Evolutionary conservation across 2,113 vertebrate genomes (phyloP).

Genomic region (Motacilla alba): DNA sequence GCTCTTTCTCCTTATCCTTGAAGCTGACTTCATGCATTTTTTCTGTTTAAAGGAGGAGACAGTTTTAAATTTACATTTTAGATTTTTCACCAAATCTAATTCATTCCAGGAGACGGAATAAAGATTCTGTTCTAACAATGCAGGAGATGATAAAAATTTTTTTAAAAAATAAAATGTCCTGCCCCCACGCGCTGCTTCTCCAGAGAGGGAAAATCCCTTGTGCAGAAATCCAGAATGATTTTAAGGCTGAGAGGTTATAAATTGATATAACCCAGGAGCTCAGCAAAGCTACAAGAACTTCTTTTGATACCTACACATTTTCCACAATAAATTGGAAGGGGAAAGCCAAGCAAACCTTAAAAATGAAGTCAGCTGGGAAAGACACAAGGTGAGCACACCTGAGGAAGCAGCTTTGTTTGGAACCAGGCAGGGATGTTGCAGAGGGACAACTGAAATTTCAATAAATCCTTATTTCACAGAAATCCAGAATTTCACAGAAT

Average conservation of each 20-base stretch:
- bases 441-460: not conserved
- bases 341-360: not conserved
- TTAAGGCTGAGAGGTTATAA: not conserved
- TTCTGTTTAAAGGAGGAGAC: slow-evolving; percentile 69
- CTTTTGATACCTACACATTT: not conserved
- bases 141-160: not conserved
- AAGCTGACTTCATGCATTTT: slow-evolving; percentile 88
- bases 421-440: not conserved
- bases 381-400: too few relatives aligned
- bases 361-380: not conserved
- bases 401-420: not conserved
- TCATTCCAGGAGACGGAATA: not conserved
- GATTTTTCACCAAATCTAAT: rapidly evolving
- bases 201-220: not conserved
- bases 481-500: not conserved
- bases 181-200: not conserved
- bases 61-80: not conserved
- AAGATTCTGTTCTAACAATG: not conserved
- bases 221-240: not conserved
- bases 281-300: not conserved
- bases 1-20: slow-evolving; percentile 88
- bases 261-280: not conserved
- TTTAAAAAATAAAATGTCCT: not conserved
- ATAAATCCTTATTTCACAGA: not conserved
- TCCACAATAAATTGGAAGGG: not conserved